Evolutionary conservation across 2,888 invertebrate species (phyloP), one percentile per base, ranked within the genome.

Genomic region (Drosophila limbata): DNA sequence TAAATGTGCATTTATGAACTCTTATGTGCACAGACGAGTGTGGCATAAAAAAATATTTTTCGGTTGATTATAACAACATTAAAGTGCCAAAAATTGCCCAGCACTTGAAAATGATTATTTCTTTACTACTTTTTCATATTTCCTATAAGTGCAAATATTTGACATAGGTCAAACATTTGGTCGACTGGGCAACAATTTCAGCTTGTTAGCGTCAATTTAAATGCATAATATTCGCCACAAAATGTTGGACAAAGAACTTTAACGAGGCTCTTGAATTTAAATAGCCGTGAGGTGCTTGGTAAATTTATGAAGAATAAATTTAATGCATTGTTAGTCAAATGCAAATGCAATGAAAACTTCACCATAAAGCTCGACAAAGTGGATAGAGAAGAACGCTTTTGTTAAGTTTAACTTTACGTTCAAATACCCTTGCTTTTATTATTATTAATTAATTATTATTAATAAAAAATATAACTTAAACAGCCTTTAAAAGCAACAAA

Each of bases 161-260:
- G 80, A 73, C 76, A 82, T 81, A 76, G 76, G 79, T 65, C 67
- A 9, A 35, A 67, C 65, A 56, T 63, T 47, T 47, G 53, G 51
- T 28, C 39, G 53, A 68, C 39, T 55, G 39, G 19, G 51, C 55
- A 59, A 65, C 65, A 73, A 67, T 77, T 69, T 73, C 21, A 37
- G 83, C 83, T 77, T 80, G 83, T 79, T 83, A 79, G 62, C 69
- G 53, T 80, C 48, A 63, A 51, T 56, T 61, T 44, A 68, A 82
- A 72, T 63, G 66, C 53, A 53, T 59, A 82, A 75, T 61, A 52
- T 79, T 71, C 28, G 19, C 28, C 50, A 11, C 19, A n/a, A 55
- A 48, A 13, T 44, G 33, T 15, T 56, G 17, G 5, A 31, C 31
- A 48, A 50, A 39, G 11, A 19, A 28, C n/a, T 65, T 52, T 71